Conservation (phyloP, 1,140 invertebrate genomes). For the Pseudomyrmex flavicornis region DNA sequence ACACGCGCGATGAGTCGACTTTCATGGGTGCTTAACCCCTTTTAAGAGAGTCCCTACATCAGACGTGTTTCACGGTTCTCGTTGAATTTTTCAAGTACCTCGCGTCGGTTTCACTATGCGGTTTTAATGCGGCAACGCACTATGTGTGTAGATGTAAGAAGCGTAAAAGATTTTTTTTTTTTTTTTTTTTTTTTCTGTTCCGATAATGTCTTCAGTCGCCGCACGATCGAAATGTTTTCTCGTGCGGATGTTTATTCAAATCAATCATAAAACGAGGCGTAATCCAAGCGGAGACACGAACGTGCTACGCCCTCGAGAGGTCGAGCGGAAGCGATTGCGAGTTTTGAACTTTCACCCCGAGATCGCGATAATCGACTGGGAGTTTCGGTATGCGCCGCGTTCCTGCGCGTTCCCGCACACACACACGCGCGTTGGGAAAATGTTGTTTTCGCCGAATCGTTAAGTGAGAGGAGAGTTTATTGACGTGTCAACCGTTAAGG, state of each 20-base stretch:
- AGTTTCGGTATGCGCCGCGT: not conserved
- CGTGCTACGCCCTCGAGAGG: slow-evolving; percentile 23
- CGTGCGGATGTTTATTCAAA: slow-evolving; percentile 16
- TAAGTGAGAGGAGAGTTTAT: not conserved
- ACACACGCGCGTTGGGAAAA: slow-evolving; percentile 6
- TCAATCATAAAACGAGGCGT: not conserved
- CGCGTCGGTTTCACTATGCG: not conserved
- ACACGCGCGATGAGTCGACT: not conserved
- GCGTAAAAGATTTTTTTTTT: not conserved
- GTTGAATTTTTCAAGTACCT: not conserved
- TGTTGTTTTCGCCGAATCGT: not conserved
- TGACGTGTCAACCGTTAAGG: slow-evolving; percentile 37
- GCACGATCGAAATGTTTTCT: not conserved
- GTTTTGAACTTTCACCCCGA: slow-evolving; percentile 47
- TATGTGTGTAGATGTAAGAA: not conserved
- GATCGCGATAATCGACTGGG: slow-evolving; percentile 13
- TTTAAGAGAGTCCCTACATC: not conserved
- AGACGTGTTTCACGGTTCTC: not conserved
- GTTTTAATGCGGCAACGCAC: too few species aligned
- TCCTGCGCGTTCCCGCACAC: not conserved
- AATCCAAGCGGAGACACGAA: not conserved
- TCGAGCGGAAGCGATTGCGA: slow-evolving; percentile 26
- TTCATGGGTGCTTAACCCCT: not conserved
- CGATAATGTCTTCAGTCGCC: not conserved
- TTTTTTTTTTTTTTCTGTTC: too few species aligned